phyloP scores from a whole-genome alignment of 2,113 vertebrate species.

The Notothenia coriiceps region DNA sequence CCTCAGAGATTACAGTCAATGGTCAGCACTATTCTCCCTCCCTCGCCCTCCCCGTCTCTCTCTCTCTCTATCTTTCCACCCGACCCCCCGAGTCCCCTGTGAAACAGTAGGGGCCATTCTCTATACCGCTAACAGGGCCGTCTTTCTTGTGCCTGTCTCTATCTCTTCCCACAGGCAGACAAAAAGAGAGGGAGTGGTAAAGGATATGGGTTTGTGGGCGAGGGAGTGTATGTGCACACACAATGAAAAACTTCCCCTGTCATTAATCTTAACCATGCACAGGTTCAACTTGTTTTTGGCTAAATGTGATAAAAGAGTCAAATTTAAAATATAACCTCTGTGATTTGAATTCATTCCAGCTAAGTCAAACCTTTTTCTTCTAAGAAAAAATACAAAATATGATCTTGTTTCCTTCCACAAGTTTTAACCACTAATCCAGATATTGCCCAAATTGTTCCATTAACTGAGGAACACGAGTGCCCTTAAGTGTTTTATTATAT shows the following conservation, averaged over 20 bases:
- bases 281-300: neutral
- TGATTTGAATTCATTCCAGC: neutral
- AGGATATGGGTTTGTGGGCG: slow-evolving; percentile 36
- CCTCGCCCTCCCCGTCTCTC: neutral
- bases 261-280: slow-evolving; percentile 18
- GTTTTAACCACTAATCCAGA: slow-evolving; percentile 5
- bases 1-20: slow-evolving; percentile 69
- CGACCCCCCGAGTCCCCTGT: slow-evolving; percentile 48
- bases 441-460: slow-evolving; percentile 5
- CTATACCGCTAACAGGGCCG: slow-evolving; percentile 76
- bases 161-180: slow-evolving; percentile 68
- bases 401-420: neutral
- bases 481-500: slow-evolving; percentile 46
- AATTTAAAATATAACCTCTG: neutral
- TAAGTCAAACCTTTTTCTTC: too few species aligned
- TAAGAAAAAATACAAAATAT: too few species aligned
- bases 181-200: slow-evolving; percentile 51
- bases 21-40: slow-evolving; percentile 57
- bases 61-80: slow-evolving; percentile 35
- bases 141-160: slow-evolving; percentile 78
- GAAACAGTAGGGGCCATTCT: slow-evolving; percentile 83
- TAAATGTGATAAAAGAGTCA: neutral
- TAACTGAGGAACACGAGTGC: slow-evolving; percentile 6
- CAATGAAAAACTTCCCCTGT: slow-evolving; percentile 11
- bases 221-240: slow-evolving; percentile 14